Evolutionary conservation across 2,797 vertebrate species (phyloP).

Genomic region (Neoniphon sammara): DNA sequence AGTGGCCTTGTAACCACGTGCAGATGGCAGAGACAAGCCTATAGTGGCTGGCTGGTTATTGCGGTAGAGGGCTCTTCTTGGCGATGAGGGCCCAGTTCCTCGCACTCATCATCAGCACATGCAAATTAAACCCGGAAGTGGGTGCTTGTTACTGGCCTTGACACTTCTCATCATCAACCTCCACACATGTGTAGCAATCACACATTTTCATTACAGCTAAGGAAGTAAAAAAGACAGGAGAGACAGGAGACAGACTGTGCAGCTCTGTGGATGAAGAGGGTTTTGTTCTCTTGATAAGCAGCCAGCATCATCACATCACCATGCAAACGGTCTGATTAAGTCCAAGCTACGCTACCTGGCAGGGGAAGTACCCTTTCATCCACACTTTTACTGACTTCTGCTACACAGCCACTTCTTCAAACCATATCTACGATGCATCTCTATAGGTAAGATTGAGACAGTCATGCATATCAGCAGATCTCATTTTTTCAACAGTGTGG

Average conservation of each 20-base stretch:
- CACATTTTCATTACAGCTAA: slow-evolving; percentile 43
- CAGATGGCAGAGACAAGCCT: slow-evolving; percentile 17
- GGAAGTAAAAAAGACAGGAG: slow-evolving; percentile 35
- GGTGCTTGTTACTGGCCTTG: slow-evolving; percentile 41
- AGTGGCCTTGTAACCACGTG: neutral
- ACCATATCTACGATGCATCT: slow-evolving; percentile 33
- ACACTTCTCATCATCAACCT: slow-evolving; percentile 40
- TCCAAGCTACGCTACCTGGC: slow-evolving; percentile 44
- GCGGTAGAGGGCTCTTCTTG: slow-evolving; percentile 20
- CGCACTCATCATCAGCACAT: slow-evolving; percentile 38
- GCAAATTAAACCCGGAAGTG: slow-evolving; percentile 66
- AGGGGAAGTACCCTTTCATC: slow-evolving; percentile 42
- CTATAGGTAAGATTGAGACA: neutral
- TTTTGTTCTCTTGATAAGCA: slow-evolving; percentile 38
- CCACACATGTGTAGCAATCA: slow-evolving; percentile 15
- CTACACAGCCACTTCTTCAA: slow-evolving; percentile 34
- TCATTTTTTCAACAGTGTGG: too few species aligned
- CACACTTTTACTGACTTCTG: slow-evolving; percentile 24
- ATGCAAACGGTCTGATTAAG: slow-evolving; percentile 27
- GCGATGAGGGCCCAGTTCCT: slow-evolving; percentile 26
- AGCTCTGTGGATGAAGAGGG: slow-evolving; percentile 44
- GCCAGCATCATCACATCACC: slow-evolving; percentile 39
- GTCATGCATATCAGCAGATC: neutral
- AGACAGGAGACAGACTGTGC: slow-evolving; percentile 38
- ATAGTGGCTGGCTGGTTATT: slow-evolving; percentile 3